Evolutionary conservation across 2,113 vertebrate species (phyloP).

Genomic region (Ibidorhyncha struthersii): DNA sequence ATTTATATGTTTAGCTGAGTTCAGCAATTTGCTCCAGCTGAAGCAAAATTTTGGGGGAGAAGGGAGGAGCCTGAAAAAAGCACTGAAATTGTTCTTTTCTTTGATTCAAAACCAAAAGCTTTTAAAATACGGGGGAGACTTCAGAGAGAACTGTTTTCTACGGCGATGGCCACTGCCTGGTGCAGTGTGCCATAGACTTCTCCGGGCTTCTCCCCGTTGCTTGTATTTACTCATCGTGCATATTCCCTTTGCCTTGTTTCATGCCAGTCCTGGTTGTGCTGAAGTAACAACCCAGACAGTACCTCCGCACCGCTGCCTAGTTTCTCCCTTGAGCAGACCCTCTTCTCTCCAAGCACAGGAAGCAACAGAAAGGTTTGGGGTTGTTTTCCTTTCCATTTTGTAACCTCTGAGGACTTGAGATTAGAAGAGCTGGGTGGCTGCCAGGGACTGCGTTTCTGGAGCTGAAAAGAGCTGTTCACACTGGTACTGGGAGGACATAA

Average conservation of each 20-base stretch:
- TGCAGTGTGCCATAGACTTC: background rate
- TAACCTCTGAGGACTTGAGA: too few species aligned
- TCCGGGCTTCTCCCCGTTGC: background rate
- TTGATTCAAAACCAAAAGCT: background rate
- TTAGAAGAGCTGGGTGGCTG: too few species aligned
- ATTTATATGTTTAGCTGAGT: background rate
- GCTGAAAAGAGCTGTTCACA: too few species aligned
- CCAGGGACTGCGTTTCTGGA: too few species aligned
- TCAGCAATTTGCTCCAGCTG: background rate
- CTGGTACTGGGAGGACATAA: too few species aligned
- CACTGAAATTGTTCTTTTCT: background rate
- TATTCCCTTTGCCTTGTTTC: background rate
- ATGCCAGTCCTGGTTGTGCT: background rate
- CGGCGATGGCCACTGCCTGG: background rate
- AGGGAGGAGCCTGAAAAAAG: background rate
- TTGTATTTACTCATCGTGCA: accelerated
- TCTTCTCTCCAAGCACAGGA: background rate
- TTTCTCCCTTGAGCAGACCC: background rate
- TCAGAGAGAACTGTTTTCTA: background rate
- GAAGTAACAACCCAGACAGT: background rate
- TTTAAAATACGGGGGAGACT: background rate
- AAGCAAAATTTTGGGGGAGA: background rate
- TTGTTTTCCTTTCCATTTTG: too few species aligned
- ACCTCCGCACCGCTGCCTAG: background rate
- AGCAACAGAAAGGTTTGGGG: too few species aligned